A percentile compares a stretch with the other conserved stretches of the same genome.
Evolutionary conservation across 2,113 vertebrate genomes (phyloP).

Genomic region (Leptodactylus fuscus): DNA sequence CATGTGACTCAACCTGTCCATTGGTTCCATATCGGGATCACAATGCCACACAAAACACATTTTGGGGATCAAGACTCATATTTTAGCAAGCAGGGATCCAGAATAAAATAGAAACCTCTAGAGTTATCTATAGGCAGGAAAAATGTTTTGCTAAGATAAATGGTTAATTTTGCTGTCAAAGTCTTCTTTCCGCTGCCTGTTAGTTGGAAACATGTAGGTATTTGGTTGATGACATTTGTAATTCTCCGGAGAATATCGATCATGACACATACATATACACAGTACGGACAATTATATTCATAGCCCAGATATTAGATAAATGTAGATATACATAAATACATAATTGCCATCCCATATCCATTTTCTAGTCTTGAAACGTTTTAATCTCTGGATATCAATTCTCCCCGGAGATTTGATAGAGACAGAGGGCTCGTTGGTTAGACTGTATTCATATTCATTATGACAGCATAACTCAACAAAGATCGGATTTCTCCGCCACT

Average conservation of each 20-base stretch:
- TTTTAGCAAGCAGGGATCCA: no score
- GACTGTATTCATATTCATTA: constrained; percentile 50
- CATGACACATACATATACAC: constrained; percentile 25
- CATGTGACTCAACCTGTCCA: no score
- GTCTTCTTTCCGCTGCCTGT: neutral
- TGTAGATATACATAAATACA: constrained; percentile 54
- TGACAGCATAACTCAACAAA: constrained; percentile 49
- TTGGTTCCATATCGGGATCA: no score
- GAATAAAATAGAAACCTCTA: neutral
- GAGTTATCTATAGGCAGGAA: neutral
- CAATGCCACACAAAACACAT: no score
- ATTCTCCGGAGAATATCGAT: constrained; percentile 21
- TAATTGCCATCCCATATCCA: constrained; percentile 41
- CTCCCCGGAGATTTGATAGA: constrained; percentile 39
- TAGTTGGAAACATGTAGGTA: neutral
- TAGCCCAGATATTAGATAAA: constrained; percentile 44
- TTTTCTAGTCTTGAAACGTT: constrained; percentile 43
- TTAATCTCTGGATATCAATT: constrained; percentile 51
- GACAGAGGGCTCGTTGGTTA: constrained; percentile 39
- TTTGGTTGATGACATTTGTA: constrained; percentile 41
- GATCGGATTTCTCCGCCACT: constrained; percentile 45
- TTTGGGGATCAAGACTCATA: no score
- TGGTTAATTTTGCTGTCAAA: constrained; percentile 39
- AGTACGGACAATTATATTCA: constrained; percentile 46
- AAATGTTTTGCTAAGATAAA: neutral